Conservation (phyloP, 2,888 invertebrate genomes). For the Plebejus argus region DNA sequence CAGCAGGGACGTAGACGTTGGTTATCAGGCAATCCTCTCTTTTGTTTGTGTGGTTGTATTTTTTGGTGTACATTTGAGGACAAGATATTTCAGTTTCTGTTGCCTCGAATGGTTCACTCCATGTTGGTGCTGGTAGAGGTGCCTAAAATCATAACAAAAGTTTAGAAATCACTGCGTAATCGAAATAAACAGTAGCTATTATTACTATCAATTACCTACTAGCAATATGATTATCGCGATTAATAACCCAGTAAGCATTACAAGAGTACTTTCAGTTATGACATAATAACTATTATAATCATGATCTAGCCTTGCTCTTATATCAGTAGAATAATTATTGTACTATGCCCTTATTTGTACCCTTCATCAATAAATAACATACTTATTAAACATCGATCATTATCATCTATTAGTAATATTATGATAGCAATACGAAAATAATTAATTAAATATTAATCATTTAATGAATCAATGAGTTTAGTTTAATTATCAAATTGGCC, state of each 20-base stretch:
- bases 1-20: slow-evolving; percentile 48
- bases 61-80: slow-evolving; percentile 44
- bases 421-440: neutral
- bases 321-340: neutral
- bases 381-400: too few relatives aligned
- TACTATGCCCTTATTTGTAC: neutral
- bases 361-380: too few relatives aligned
- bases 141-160: slow-evolving; percentile 44
- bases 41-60: neutral
- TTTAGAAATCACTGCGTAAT: neutral
- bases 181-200: neutral
- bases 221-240: too few relatives aligned
- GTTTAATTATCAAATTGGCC: too few relatives aligned
- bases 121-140: slow-evolving; percentile 52
- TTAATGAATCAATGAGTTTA: too few relatives aligned
- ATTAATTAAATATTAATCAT: too few relatives aligned
- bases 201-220: neutral
- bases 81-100: slow-evolving; percentile 47
- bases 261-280: too few relatives aligned
- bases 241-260: too few relatives aligned
- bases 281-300: neutral
- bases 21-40: slow-evolving; percentile 49
- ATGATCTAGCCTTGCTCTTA: neutral
- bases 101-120: slow-evolving; percentile 50
- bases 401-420: neutral